Percentiles rank a stretch among this genome's conserved stretches.
These are phyloP conservation scores for Myotis myotis DNA, from an alignment of 2,797 vertebrate species.

Conservation along the genomic window DNA sequence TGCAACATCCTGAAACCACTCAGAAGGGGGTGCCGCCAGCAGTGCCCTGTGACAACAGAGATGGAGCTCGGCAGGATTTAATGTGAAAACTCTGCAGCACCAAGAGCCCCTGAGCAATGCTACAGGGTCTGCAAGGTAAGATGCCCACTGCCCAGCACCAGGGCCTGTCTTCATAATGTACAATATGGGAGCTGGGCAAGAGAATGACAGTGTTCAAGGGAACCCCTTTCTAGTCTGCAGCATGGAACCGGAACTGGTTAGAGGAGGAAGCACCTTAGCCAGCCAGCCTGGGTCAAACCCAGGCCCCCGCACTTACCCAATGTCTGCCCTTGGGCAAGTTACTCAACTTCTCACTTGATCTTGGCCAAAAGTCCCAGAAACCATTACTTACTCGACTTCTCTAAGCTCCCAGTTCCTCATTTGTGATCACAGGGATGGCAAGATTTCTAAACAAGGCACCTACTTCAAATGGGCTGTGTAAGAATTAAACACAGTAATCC, in stretches of 20 bases:
- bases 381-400: not conserved
- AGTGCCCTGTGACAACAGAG: not conserved
- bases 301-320: not conserved
- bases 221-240: not conserved
- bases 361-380: not conserved
- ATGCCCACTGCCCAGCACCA: not conserved
- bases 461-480: not conserved
- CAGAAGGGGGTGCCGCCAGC: not conserved
- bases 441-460: not conserved
- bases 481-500: not conserved
- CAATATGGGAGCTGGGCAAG: not conserved
- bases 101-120: not conserved
- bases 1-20: conserved; percentile 4
- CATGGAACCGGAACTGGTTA: not conserved
- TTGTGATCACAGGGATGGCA: not conserved
- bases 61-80: not conserved
- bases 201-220: not conserved
- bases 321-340: not conserved
- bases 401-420: not conserved
- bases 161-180: not conserved
- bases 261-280: not conserved
- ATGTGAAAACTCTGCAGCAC: not conserved
- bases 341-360: not conserved
- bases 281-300: not conserved
- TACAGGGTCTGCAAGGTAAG: not conserved